Evolutionary conservation across 2,888 invertebrate species (phyloP).

Genomic region (Eumacrocentrus americanus): DNA sequence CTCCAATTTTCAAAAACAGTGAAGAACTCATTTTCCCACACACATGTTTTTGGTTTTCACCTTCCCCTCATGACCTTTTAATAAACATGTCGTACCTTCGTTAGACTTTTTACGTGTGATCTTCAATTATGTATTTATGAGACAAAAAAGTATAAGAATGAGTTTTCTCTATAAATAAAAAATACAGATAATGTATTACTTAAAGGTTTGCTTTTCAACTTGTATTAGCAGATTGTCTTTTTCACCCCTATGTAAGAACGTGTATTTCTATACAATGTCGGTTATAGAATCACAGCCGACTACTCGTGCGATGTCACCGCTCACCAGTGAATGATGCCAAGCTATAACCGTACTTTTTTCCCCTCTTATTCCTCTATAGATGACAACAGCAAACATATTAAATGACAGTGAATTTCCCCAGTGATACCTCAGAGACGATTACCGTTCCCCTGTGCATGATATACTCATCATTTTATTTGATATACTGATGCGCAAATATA

Average conservation of each 20-base stretch:
- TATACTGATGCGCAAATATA: neutral
- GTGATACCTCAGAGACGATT: conserved; percentile 37
- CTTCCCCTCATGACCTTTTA: no score
- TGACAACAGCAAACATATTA: conserved; percentile 43
- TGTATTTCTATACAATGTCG: no score
- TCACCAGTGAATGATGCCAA: neutral
- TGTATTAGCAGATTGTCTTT: no score
- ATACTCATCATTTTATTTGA: conserved; percentile 35
- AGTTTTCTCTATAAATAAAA: no score
- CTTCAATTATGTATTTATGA: no score
- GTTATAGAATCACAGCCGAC: neutral
- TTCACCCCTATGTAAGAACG: no score
- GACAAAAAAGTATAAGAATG: no score
- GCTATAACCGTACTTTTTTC: conserved; percentile 29
- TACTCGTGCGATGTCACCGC: neutral
- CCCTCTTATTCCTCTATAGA: conserved; percentile 18
- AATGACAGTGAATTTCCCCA: conserved; percentile 43
- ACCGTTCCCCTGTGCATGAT: conserved; percentile 30
- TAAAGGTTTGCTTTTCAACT: no score
- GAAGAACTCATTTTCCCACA: neutral
- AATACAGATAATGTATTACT: no score
- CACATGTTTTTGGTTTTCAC: no score
- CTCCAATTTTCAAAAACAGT: conserved; percentile 65
- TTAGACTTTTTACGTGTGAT: no score
- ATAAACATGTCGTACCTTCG: no score